A percentile compares a stretch with the other conserved stretches of the same genome.
These are phyloP conservation scores for Tuta absoluta DNA, from an alignment of 2,888 invertebrate genomes.

Conservation along the genomic window DNA sequence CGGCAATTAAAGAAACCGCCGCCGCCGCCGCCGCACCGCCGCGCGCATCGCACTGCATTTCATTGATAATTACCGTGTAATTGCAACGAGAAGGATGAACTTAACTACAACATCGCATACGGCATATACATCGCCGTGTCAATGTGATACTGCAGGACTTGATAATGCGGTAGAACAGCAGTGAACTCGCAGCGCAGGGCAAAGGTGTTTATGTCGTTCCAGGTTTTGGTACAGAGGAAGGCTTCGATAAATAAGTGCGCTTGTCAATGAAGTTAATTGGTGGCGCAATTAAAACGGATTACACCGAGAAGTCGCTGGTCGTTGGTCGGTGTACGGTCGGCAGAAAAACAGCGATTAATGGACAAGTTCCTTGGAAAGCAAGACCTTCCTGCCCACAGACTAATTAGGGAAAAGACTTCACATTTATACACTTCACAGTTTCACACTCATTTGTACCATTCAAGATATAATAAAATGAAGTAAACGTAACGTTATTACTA, in stretches of 20 bases:
- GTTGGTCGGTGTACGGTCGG: not conserved
- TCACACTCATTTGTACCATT: constrained; percentile 1
- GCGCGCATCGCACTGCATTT: constrained; percentile 15
- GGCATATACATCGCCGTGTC: not conserved
- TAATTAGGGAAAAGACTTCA: not conserved
- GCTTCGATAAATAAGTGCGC: constrained; percentile 22
- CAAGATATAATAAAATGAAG: not conserved
- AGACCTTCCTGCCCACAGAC: constrained; percentile 14
- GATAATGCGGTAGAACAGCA: not conserved
- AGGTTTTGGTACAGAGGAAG: not conserved
- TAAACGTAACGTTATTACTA: not conserved
- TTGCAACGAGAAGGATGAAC: constrained; percentile 5
- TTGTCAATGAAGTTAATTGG: constrained; percentile 28
- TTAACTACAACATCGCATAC: not conserved
- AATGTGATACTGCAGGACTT: not conserved
- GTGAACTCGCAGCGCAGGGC: not conserved
- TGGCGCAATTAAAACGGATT: constrained; percentile 26
- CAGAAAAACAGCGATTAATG: constrained; percentile 23
- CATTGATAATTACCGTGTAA: constrained; percentile 30
- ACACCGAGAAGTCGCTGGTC: not conserved
- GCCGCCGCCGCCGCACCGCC: constrained; percentile 7
- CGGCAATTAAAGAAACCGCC: constrained; percentile 19
- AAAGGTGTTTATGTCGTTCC: not conserved
- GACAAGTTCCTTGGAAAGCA: not conserved
- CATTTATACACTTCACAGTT: not conserved